Conservation (phyloP, 2,113 vertebrate genomes). For the Mormoops blainvillei region DNA sequence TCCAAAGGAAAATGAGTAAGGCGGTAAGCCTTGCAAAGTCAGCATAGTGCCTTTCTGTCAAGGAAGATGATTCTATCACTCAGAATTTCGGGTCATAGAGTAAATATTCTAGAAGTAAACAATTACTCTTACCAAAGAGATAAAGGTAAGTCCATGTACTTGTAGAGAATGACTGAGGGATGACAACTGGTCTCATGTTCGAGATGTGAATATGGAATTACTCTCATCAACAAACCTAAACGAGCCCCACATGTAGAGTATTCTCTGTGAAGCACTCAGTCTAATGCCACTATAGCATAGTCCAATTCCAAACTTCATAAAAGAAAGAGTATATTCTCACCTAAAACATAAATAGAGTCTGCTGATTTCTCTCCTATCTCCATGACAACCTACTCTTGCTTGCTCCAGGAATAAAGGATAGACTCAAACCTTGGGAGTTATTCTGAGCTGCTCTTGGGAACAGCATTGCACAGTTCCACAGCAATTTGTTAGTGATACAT, state of each 20-base stretch:
- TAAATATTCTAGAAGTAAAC: background rate
- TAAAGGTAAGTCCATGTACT: background rate
- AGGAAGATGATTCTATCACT: background rate
- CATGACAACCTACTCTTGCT: slow-evolving; percentile 38
- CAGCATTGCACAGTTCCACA: background rate
- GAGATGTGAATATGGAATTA: background rate
- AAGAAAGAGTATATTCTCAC: background rate
- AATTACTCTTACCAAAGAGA: background rate
- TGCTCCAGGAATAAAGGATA: slow-evolving; percentile 32
- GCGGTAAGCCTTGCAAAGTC: background rate
- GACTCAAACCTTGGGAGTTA: slow-evolving; percentile 1
- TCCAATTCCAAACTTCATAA: background rate
- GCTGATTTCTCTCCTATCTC: background rate
- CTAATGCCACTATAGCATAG: background rate
- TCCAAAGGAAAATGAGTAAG: background rate
- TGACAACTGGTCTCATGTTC: background rate
- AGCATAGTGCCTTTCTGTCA: background rate
- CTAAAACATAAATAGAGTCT: background rate
- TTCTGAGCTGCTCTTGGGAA: slow-evolving; percentile 21
- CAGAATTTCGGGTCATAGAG: background rate
- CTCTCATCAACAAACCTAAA: background rate
- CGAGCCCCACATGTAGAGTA: accelerated
- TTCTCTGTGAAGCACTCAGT: background rate
- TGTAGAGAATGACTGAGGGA: background rate
- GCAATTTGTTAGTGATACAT: background rate